Evolutionary conservation across 1,140 invertebrate genomes (phyloP), one percentile per base, ranked within the genome.

Genomic region (Portunus trituberculatus): DNA sequence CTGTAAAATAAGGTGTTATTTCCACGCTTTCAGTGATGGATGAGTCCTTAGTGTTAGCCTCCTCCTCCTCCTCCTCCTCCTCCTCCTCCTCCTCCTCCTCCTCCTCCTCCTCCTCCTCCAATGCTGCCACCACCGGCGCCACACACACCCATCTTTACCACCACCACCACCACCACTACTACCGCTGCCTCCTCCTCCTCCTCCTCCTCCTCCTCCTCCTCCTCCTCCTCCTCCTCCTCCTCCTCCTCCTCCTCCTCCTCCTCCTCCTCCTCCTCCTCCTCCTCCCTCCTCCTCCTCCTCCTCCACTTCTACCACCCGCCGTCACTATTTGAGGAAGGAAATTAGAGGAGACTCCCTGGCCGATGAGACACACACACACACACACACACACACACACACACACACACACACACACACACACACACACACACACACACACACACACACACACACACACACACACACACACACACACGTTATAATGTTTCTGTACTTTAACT

Each of bases 331-430:
- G 67, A 76, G 25, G 67, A 76, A 76, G 67, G 67, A 76, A 76
- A 76, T 76, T 76, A n/a, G 20, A 76, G 6, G 67, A 76, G 67
- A n/a, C 67, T 76, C 67, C 52, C 52, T 59, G 52, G 52, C 52
- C 52, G 52, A 12, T 12, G 16, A 59, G 1, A 76, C 67, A 76
- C 67, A 76, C 67, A 76, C 67, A 76, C 67, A 76, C 67, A 76
- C 67, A 76, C 67, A 76, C 67, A 76, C 67, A 76, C 67, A 76
- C 67, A 76, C 67, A 76, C 67, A 76, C 67, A 76, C 67, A 76
- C 67, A 76, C 67, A 76, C 67, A 76, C 52, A 59, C 52, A 59
- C 52, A 52, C 48, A 52, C 48, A 52, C 48, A 52, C 48, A 52
- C 48, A 52, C 48, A 52, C 48, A 52, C 48, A 52, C 48, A 52